Base-by-base conservation (phyloP, 2,888 invertebrate genomes). In the Cataglyphis altisquamis region DNA sequence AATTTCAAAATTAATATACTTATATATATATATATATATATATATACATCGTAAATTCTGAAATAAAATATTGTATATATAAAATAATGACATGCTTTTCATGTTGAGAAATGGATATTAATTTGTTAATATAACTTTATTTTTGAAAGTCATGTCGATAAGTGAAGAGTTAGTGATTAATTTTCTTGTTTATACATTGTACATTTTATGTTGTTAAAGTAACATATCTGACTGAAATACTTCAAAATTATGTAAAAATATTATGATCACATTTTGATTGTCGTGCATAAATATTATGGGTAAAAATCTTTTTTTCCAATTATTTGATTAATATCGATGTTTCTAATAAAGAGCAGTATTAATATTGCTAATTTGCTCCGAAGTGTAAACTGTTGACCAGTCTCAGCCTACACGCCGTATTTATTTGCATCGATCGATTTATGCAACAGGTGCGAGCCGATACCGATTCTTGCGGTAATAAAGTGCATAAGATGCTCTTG, bases 351-450 rank as follows among this genome's bases (percentile, higher is more conserved):
- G 15, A 57, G 41, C 41, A 9, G 15, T 39, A 60, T 21, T 62
- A 29, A 21, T 36, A 21, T 57, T 2, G 12, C 4, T 18, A 72
- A 60, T 86, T 87, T 78, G 73, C 83, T 48, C 1, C 68, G 66
- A 83, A 87, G 82, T 62, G 75, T 82, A 83, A 88, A 80, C 84
- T 80, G 48, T 66, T 83, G 82, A 80, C 87, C 88, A 80, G 78
- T 88, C 80, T 81, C 86, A 84, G 88, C 62, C 85, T 82, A 77
- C 66, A 62, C 55, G 52, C 63, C 84, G 1, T 72, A 91, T 91
- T 91, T 89, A 90, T 90, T 90, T 82, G 68, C 84, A 82, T 74
- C 89, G 87, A 92, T 92, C 91, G 91, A 92, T 91, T 88, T 70
- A 82, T 68, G 91, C 92, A 92, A 92, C 91, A 92, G 92, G 92